Evolutionary conservation across 2,113 vertebrate species (phyloP).

Genomic region (Dissostichus mawsoni): DNA sequence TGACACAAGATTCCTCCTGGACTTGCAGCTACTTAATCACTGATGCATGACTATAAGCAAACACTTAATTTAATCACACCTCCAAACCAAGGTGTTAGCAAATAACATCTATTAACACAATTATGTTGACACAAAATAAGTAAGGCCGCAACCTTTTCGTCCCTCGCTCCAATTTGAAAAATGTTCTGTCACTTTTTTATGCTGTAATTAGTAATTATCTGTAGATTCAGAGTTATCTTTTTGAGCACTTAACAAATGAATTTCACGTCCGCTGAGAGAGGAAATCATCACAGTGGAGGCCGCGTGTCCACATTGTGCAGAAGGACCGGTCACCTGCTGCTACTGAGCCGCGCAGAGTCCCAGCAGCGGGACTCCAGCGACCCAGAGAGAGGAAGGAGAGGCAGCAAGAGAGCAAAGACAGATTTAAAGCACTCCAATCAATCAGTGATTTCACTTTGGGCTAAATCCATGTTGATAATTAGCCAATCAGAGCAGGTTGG

Average conservation of each 20-base stretch:
- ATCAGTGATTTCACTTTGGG: slow-evolving; percentile 82
- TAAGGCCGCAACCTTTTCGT: slow-evolving; percentile 47
- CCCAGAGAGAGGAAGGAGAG: slow-evolving; percentile 46
- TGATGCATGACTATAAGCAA: slow-evolving; percentile 81
- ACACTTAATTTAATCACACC: slow-evolving; percentile 74
- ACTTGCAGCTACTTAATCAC: slow-evolving; percentile 69
- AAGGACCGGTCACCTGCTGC: slow-evolving; percentile 56
- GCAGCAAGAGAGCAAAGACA: slow-evolving; percentile 66
- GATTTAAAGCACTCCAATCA: slow-evolving; percentile 81
- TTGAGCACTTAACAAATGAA: slow-evolving; percentile 67
- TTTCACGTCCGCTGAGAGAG: slow-evolving; percentile 67
- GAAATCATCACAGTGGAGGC: slow-evolving; percentile 49
- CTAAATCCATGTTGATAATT: slow-evolving; percentile 84
- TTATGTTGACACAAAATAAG: slow-evolving; percentile 72
- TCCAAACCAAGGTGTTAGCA: slow-evolving; percentile 55
- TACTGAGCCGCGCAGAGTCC: slow-evolving; percentile 32
- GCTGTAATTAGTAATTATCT: slow-evolving; percentile 78
- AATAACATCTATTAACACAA: slow-evolving; percentile 81
- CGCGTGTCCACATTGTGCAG: slow-evolving; percentile 60
- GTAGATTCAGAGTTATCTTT: slow-evolving; percentile 65
- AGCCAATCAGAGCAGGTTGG: slow-evolving; percentile 76
- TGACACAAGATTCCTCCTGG: slow-evolving; percentile 64
- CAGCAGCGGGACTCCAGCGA: slow-evolving; percentile 50
- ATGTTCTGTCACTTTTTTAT: slow-evolving; percentile 61
- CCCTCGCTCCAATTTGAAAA: slow-evolving; percentile 58